A percentile compares a stretch with the other conserved stretches of the same genome.
These are phyloP conservation scores for Triops longicaudatus DNA, from an alignment of 1,140 invertebrate genomes.

Conservation along the genomic window DNA sequence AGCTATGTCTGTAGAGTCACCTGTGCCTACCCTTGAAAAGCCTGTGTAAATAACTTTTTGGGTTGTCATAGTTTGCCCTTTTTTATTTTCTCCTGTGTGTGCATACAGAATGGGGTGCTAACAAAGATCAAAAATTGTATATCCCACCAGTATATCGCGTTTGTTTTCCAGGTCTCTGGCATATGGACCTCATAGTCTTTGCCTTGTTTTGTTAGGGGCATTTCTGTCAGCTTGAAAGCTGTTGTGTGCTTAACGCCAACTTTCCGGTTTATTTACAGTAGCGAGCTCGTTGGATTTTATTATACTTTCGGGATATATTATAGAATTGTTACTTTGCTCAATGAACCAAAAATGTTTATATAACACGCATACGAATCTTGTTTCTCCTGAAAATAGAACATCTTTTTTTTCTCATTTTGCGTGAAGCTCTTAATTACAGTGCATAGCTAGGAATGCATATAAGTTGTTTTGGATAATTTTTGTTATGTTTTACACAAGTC, in stretches of 20 bases:
- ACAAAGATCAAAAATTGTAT: constrained; percentile 13
- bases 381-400: neutral
- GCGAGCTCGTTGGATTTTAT: neutral
- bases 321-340: constrained; percentile 1
- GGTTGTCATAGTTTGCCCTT: neutral
- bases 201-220: neutral
- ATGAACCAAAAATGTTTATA: neutral
- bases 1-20: constrained; percentile 16
- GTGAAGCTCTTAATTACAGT: neutral
- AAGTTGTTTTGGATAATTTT: neutral
- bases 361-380: neutral
- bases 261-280: neutral
- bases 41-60: neutral
- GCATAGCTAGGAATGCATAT: neutral
- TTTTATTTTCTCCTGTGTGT: neutral
- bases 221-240: neutral
- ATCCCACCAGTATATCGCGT: neutral
- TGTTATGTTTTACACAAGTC: neutral
- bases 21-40: constrained; percentile 22
- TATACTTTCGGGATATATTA: neutral
- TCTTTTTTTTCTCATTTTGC: neutral
- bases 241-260: neutral
- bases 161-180: neutral
- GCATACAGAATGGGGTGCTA: neutral
- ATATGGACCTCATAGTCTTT: neutral